Evolutionary conservation across 2,888 invertebrate genomes (phyloP), one percentile per base, ranked within the genome.

Genomic region (Trachelus iudaicus): DNA sequence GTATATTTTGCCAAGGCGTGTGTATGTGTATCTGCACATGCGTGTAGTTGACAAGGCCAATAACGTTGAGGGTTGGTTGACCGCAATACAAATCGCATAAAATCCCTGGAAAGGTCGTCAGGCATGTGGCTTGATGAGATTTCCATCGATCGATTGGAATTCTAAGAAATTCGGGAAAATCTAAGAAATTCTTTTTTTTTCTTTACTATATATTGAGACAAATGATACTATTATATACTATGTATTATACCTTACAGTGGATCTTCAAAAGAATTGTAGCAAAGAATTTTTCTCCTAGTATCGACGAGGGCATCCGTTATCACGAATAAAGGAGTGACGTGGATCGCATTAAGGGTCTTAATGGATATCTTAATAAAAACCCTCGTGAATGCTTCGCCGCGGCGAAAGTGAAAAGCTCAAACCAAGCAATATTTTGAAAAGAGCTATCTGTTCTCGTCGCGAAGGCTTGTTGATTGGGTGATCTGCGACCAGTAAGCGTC

Each of bases 21-120:
- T 78, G 35, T 75, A 75, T 33, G 75, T 79, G 77, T 73, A 34
- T 73, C 33, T 76, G 79, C 78, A 76, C 81, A 79, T 80, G 81
- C 79, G 76, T 85, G 86, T 83, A 85, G 86, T 87, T 88, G 88
- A 88, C 89, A 86, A 85, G 85, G 78, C 85, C 85, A 88, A 88
- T 85, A 86, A 85, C 83, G 83, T 82, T 85, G 84, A 83, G 84
- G 79, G 76, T 81, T 77, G 81, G 82, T 82, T 76, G 78, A 86
- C 86, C 89, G 83, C 89, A 84, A 84, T 85, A 83, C 84, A 88
- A 88, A 88, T 88, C 86, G 83, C 82, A 81, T 83, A 84, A 86
- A 86, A 83, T 86, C 85, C 83, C 81, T 56, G 9, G 23, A 56
- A 56, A 56, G 56, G 56, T 56, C 23, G 56, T 56, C 23, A 56